A percentile compares a stretch with the other conserved stretches of the same genome.
These are phyloP conservation scores for Lepidothrix coronata DNA, from an alignment of 2,113 vertebrate species.

Conservation along the genomic window DNA sequence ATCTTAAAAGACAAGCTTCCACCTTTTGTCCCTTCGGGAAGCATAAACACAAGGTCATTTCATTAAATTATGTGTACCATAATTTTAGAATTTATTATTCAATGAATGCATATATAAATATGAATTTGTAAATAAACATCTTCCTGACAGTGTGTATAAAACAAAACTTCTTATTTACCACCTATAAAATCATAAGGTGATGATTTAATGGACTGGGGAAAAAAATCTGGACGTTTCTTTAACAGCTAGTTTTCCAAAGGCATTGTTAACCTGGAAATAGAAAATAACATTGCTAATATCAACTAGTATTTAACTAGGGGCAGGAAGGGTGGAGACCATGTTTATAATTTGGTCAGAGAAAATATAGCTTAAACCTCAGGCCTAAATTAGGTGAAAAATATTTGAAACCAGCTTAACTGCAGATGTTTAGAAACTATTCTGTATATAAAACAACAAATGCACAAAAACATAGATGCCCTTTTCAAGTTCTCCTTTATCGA, in stretches of 20 bases:
- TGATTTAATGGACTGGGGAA: constrained; percentile 11
- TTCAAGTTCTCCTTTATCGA: neutral
- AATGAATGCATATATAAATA: neutral
- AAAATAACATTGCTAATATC: neutral
- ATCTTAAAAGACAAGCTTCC: neutral
- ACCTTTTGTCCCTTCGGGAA: neutral
- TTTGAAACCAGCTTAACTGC: neutral
- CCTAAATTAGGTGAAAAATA: neutral
- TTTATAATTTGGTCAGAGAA: neutral
- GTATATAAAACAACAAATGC: neutral
- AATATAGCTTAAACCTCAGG: neutral
- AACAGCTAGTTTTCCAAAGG: neutral
- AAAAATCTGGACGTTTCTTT: neutral
- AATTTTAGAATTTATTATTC: constrained; percentile 6
- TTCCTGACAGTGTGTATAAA: constrained; percentile 27
- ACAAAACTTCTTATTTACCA: constrained; percentile 30
- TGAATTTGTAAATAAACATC: neutral
- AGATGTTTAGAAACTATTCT: neutral
- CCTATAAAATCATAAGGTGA: neutral
- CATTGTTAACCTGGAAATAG: neutral
- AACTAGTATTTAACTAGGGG: neutral
- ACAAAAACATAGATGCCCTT: neutral
- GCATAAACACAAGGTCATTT: neutral
- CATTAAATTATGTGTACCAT: neutral
- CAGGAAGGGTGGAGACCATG: rapidly evolving